Conservation (phyloP, 2,113 vertebrate species). For the Pituophis catenifer region DNA sequence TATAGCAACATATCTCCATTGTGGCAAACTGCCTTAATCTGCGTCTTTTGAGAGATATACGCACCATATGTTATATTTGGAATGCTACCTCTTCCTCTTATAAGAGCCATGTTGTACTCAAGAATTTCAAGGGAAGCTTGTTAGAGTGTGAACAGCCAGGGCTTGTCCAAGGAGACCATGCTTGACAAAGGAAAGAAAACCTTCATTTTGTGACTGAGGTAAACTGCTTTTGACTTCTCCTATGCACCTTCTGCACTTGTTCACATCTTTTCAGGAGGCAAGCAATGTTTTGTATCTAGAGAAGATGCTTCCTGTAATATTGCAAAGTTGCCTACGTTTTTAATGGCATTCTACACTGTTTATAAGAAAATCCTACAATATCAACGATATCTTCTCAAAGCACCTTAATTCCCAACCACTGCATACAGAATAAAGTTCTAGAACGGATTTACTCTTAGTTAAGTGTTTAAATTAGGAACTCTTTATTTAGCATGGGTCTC, state of each 20-base stretch:
- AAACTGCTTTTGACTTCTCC: background rate
- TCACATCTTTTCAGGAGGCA: background rate
- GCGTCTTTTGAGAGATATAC: too few relatives aligned
- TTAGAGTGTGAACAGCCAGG: background rate
- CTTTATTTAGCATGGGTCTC: background rate
- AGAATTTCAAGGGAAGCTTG: background rate
- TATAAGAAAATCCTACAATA: background rate
- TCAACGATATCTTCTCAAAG: background rate
- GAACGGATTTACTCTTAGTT: background rate
- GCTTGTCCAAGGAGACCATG: background rate
- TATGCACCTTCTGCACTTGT: background rate
- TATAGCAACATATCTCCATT: too few relatives aligned
- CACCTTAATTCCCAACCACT: background rate
- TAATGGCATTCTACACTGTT: background rate
- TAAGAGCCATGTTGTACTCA: too few relatives aligned
- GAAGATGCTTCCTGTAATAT: background rate
- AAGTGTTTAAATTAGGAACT: background rate
- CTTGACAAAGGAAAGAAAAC: background rate
- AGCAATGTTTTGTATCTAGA: background rate
- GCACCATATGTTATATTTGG: too few relatives aligned
- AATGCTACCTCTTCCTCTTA: too few relatives aligned
- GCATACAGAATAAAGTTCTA: background rate
- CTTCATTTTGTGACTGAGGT: background rate
- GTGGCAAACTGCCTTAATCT: too few relatives aligned
- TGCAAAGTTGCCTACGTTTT: background rate